Evolutionary conservation across 2,888 invertebrate genomes (phyloP).

Genomic region (Rugalucina vietnamica): DNA sequence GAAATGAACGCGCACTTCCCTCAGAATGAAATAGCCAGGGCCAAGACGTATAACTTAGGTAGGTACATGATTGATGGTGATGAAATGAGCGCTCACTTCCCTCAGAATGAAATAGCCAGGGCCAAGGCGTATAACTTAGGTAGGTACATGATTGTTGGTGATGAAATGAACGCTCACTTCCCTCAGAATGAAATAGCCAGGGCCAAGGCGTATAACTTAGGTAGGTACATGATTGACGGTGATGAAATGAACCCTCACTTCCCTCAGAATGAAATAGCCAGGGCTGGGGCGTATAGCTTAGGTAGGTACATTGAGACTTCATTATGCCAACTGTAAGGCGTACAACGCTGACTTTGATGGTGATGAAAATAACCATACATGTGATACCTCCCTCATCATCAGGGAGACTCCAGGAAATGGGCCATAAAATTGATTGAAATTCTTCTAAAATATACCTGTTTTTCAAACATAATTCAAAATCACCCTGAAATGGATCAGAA

Average conservation of each 20-base stretch:
- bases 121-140: slow-evolving; percentile 94
- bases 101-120: slow-evolving; percentile 87
- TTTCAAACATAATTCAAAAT: too few species aligned
- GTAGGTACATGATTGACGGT: slow-evolving; percentile 95
- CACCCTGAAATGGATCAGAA: too few species aligned
- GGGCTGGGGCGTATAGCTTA: too few species aligned
- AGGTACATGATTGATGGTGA: slow-evolving; percentile 93
- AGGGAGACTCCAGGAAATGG: too few species aligned
- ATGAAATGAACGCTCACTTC: slow-evolving; percentile 99
- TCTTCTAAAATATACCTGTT: too few species aligned
- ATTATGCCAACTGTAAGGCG: slow-evolving; percentile 99
- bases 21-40: slow-evolving; percentile 87
- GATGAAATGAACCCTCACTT: slow-evolving; percentile 99
- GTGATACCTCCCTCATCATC: too few species aligned
- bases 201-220: slow-evolving; percentile 94
- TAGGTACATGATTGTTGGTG: slow-evolving; percentile 91
- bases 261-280: slow-evolving; percentile 96
- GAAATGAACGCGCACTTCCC: slow-evolving; percentile 99
- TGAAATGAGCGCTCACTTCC: slow-evolving; percentile 99
- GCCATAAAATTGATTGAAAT: too few species aligned
- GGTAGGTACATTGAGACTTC: slow-evolving; percentile 97
- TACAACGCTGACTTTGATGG: slow-evolving; percentile 99
- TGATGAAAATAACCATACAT: slow-evolving; percentile 99
- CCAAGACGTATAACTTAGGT: slow-evolving; percentile 94
- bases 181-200: slow-evolving; percentile 88